phyloP scores from a whole-genome alignment of 1,140 invertebrate species.

The Stegodyphus dumicola region DNA sequence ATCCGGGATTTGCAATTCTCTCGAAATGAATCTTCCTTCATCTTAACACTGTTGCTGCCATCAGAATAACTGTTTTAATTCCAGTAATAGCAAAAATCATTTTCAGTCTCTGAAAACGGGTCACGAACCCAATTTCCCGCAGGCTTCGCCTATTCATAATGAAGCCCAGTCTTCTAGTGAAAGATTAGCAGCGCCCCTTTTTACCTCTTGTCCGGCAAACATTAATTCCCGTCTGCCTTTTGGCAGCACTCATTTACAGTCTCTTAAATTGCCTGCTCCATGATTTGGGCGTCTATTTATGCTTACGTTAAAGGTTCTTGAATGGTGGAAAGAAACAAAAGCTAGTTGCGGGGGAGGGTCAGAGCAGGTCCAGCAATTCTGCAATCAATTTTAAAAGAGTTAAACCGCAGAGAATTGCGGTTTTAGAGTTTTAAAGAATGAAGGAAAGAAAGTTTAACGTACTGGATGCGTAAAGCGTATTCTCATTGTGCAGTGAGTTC shows the following conservation, averaged over 20 bases:
- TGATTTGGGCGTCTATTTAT: neutral
- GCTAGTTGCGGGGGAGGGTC: too few relatives aligned
- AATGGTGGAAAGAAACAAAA: too few relatives aligned
- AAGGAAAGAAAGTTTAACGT: too few relatives aligned
- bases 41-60: neutral
- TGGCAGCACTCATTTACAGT: neutral
- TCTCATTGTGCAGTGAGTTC: too few relatives aligned
- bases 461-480: too few relatives aligned
- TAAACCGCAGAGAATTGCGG: too few relatives aligned
- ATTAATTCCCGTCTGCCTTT: neutral
- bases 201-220: neutral
- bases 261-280: neutral
- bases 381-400: too few relatives aligned
- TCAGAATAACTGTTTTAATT: neutral
- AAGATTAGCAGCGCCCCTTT: neutral
- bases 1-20: too few relatives aligned
- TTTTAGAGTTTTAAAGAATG: too few relatives aligned
- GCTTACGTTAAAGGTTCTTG: neutral
- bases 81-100: neutral
- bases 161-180: neutral
- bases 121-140: constrained; percentile 6
- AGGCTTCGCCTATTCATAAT: neutral
- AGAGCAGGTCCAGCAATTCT: too few relatives aligned
- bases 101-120: neutral
- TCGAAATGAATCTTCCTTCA: too few relatives aligned